Conservation (phyloP, 64 coral and sea anemone genomes). For the Actinia tenebrosa region DNA sequence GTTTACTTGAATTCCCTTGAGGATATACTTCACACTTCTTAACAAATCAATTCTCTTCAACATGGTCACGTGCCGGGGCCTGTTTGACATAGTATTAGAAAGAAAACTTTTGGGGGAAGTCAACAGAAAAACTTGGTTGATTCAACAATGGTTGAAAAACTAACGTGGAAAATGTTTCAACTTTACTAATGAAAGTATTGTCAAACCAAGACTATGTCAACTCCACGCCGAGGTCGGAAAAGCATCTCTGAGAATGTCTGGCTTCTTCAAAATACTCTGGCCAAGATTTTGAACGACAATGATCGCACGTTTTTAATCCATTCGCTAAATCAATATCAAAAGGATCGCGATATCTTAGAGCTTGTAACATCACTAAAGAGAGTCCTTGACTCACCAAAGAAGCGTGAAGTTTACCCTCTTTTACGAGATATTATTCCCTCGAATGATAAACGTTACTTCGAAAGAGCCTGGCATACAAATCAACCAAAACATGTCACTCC, state of each 20-base stretch:
- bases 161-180: not conserved
- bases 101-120: not conserved
- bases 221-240: conserved; percentile 43
- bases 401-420: conserved; percentile 74
- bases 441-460: conserved; percentile 44
- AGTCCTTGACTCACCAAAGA: conserved; percentile 61
- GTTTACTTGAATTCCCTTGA: not conserved
- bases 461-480: conserved; percentile 39
- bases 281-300: conserved; percentile 45
- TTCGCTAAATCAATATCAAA: conserved; percentile 84
- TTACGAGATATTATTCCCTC: conserved; percentile 68
- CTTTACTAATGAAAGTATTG: not conserved
- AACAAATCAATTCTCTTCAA: not conserved
- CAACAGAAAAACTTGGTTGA: not conserved
- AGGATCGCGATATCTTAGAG: conserved; percentile 48
- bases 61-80: not conserved
- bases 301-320: conserved; percentile 73
- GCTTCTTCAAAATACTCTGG: conserved; percentile 42
- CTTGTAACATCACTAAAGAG: conserved; percentile 54
- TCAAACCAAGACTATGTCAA: not conserved
- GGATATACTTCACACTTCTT: not conserved
- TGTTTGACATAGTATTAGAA: not conserved
- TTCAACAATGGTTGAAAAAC: not conserved
- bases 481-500: not conserved
- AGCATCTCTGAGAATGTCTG: conserved; percentile 82